These are phyloP conservation scores for Carassius gibelio DNA, from an alignment of 2,113 vertebrate species.

Conservation along the genomic window DNA sequence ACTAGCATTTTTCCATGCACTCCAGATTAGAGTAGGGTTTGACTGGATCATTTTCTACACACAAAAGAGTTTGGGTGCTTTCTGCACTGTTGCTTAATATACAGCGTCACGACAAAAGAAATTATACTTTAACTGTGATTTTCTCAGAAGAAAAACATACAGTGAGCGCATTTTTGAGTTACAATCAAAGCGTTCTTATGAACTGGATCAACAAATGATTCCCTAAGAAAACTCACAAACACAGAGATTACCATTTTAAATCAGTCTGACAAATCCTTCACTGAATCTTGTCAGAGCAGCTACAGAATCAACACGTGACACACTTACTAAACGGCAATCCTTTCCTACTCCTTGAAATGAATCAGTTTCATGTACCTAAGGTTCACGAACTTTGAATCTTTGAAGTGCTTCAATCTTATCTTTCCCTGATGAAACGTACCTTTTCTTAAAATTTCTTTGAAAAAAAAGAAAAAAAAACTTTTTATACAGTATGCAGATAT, in stretches of 20 bases:
- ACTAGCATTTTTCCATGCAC: slow-evolving; percentile 2
- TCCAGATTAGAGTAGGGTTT: not conserved
- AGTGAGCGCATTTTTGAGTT: not conserved
- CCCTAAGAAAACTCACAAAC: not conserved
- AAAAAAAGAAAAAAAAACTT: not conserved
- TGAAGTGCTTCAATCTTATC: not conserved
- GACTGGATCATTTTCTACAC: not conserved
- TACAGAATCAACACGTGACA: not conserved
- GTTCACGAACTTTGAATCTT: not conserved
- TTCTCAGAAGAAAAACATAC: not conserved
- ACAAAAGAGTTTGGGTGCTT: not conserved
- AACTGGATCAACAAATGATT: not conserved
- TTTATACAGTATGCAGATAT: not conserved
- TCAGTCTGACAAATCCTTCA: not conserved
- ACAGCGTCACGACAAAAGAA: not conserved
- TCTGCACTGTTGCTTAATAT: not conserved
- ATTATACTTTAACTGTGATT: not conserved
- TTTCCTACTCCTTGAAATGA: not conserved
- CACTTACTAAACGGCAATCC: not conserved
- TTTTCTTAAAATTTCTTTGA: too few species aligned
- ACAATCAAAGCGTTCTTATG: not conserved
- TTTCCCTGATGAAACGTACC: not conserved
- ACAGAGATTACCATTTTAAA: not conserved
- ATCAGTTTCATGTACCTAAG: not conserved
- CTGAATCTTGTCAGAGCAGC: not conserved